Evolutionary conservation across 2,113 vertebrate genomes (phyloP), one percentile per base, ranked within the genome.

Genomic region (Eptesicus fuscus): DNA sequence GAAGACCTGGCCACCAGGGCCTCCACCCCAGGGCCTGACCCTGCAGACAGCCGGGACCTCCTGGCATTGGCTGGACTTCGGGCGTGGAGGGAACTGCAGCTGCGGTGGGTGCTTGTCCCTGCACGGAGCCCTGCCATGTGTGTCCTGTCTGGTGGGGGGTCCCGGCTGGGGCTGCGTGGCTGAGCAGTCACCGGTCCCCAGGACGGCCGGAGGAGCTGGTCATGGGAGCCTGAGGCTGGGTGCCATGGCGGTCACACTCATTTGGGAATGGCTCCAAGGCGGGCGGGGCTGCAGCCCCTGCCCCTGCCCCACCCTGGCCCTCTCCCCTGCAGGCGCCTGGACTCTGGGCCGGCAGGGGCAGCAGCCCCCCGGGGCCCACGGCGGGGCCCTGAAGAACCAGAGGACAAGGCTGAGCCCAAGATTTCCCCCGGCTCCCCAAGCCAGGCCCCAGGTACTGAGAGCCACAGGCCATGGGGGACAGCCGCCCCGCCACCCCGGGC

Each of bases 401-500:
- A 93, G 42, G 40, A 69, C 32, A 6, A 83, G 37, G 23, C 59
- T 14, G 37, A 47, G 67, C 49, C 76, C 44, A 32, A 28, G 61
- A 59, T 12, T 10, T 59, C 53, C 47, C 35, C 23, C 1, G 10
- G n/a, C 1, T 35, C 78, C 18, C 83, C 5, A 0, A 32, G 77
- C 63, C 42, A 40, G 47, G 53, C 30, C n/a, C 56, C 97, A 96
- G 97, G 96, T 96, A 92, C 51, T 9, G 35, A 47, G n/a, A 70
- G 37, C 10, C 9, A 17, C 12, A 13, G 5, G 44, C 67, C 1
- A 4, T 9, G 47, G 51, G 10, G 32, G 13, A 9, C 3, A 35
- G 59, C 4, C 37, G 37, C 37, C 25, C 25, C 7, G n/a, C 5
- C 13, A 56, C n/a, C 47, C 9, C 1, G 0, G 70, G 37, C 69